A percentile compares a stretch with the other conserved stretches of the same genome.
These are phyloP conservation scores for Drosophila robusta DNA, from an alignment of 2,888 invertebrate species.

Conservation along the genomic window DNA sequence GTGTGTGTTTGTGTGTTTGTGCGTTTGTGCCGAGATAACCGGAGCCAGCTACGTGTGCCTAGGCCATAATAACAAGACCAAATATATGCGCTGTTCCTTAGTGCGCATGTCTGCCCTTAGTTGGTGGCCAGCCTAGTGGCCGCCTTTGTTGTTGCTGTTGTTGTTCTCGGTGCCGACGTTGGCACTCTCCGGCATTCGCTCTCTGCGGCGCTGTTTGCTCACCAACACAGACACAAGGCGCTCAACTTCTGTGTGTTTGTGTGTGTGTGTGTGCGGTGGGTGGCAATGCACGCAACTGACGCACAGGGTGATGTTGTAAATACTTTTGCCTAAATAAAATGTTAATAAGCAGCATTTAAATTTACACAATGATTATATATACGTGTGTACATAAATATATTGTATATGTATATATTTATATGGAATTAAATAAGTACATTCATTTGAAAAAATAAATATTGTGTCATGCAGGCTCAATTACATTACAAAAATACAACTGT, in stretches of 20 bases:
- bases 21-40: background rate
- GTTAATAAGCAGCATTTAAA: conserved; percentile 15
- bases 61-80: background rate
- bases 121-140: conserved; percentile 30
- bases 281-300: conserved; percentile 33
- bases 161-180: conserved; percentile 5
- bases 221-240: conserved; percentile 31
- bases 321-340: conserved; percentile 9
- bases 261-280: conserved; percentile 20
- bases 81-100: conserved; percentile 39
- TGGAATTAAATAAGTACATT: background rate
- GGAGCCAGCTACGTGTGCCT: background rate
- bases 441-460: background rate
- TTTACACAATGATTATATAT: background rate
- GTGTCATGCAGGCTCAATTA: background rate
- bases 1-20: background rate
- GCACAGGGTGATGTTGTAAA: conserved; percentile 44
- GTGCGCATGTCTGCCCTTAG: conserved; percentile 71
- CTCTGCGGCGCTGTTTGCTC: conserved; percentile 21
- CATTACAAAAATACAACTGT: background rate
- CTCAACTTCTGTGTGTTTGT: conserved; percentile 4
- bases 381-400: background rate
- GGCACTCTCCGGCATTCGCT: conserved; percentile 19
- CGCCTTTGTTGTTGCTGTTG: conserved; percentile 11
- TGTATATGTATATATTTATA: background rate